Evolutionary conservation across 2,797 vertebrate genomes (phyloP), one percentile per base, ranked within the genome.

Genomic region (Labeo calbasu): DNA sequence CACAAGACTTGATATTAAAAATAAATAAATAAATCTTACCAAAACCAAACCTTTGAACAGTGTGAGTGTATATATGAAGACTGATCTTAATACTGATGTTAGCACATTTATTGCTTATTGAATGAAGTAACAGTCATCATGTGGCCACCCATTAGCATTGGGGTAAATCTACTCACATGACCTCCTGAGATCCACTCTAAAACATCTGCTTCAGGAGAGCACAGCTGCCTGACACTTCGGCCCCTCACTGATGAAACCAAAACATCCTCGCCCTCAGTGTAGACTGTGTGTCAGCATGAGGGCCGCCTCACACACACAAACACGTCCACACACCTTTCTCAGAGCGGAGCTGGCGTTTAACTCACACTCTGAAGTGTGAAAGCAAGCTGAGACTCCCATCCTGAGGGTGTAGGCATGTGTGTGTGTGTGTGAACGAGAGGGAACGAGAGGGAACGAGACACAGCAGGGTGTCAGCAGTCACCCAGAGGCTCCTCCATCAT

Each of bases 381-480:
- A 84, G 87, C 87, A 88, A 87, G 85, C 79, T 81, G 89, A 88
- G 85, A 75, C 86, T 78, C 69, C 53, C 86, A 88, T 89, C 57
- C 14, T 48, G 23, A 48, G 50, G 19, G 50, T 69, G 53, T 43
- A 59, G 8, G 55, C 3, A 13, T 32, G 72, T 90, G 90, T 85
- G 84, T 87, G 83, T 87, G 88, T 90, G 91, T 92, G 89, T 92
- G 91, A 91, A 85, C 85, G 89, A 92, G 89, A 87, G 89, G 93
- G 91, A 91, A 85, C 85, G 89, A 92, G 89, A 87, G 89, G 93
- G 92, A 92, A 85, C 82, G 89, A 92, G 88, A 86, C 90, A 63
- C 93, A 92, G 93, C 91, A 40, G 92, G 92, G 88, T 91, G 89
- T 69, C 92, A 91, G 89, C 86, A 88, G 91, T 92, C 92, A 91